Conservation (phyloP, 1,140 invertebrate species). For the Parapsyche elsis region DNA sequence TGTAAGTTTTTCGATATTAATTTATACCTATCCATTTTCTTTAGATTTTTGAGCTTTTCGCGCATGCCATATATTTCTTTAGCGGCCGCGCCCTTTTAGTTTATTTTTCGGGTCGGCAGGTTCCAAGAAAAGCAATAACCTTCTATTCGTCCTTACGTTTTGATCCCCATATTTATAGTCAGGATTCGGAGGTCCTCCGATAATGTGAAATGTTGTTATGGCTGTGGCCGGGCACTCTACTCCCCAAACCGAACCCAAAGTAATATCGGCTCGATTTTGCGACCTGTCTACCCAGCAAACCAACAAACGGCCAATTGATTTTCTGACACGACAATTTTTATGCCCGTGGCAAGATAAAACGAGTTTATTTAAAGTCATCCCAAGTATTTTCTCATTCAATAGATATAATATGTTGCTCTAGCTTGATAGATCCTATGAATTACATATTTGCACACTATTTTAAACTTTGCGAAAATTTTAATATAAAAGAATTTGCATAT, state of each 20-base stretch:
- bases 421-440: no score
- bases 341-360: background rate
- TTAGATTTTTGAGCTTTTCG: background rate
- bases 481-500: background rate
- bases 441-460: no score
- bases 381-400: no score
- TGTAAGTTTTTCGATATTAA: no score
- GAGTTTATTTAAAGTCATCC: no score
- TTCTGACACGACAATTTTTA: background rate
- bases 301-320: constrained; percentile 4
- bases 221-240: background rate
- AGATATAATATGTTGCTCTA: no score
- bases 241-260: constrained; percentile 6
- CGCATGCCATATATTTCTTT: background rate
- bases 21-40: background rate
- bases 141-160: constrained; percentile 48
- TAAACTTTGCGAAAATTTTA: background rate
- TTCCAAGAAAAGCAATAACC: constrained; percentile 48
- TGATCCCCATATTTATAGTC: constrained; percentile 52
- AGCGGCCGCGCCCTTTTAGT: background rate
- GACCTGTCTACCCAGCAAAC: background rate
- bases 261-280: constrained; percentile 14
- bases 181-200: constrained; percentile 40
- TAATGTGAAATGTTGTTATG: constrained; percentile 50
- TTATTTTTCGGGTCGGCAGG: constrained; percentile 18